Base-by-base conservation (phyloP, 1,140 invertebrate species). In the Bombus turneri region DNA sequence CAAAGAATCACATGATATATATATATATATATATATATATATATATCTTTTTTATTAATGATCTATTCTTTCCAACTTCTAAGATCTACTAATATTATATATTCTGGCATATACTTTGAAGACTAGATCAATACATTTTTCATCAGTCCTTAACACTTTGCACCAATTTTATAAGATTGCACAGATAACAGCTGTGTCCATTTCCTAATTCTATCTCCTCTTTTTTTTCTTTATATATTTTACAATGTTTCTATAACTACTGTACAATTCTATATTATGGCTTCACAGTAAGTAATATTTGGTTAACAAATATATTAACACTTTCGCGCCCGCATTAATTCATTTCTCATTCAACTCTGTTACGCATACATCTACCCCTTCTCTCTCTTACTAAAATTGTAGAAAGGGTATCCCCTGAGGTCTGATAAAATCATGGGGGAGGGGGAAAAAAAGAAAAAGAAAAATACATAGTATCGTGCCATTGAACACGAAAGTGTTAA, bases 31-130 rank as follows among this genome's bases (percentile, higher is more conserved):
- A n/a, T n/a, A n/a, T 37, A 37, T 37, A 37, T 37, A 37, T 37
- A 37, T 37, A 37, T 37, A 25, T 73, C 1, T 73, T 73, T 47
- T 66, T 10, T 74, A 39, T 81, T 81, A 64, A 5, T 72, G 8
- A 39, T n/a, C 64, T 39, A n/a, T 81, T 74, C 1, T 22, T 59
- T 74, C 5, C 34, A 47, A 81, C 74, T n/a, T 57, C 59, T 41
- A 72, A 47, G 41, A 57, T 81, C 43, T 12, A 43, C 18, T 81
- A 85, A 66, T 81, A 31, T 31, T 31, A 31, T 31, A 68, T 75
- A 81, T 75, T 75, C 59, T 74, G 47, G 71, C 47, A 85, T 85
- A 85, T 85, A 85, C 78, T 81, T 81, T 57, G n/a, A 75, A 81
- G 84, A 85, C 84, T 85, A 81, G 83, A 85, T 53, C 57, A 73